Conservation (phyloP, 1,140 invertebrate species). For the Drosophila lacteicornis region DNA sequence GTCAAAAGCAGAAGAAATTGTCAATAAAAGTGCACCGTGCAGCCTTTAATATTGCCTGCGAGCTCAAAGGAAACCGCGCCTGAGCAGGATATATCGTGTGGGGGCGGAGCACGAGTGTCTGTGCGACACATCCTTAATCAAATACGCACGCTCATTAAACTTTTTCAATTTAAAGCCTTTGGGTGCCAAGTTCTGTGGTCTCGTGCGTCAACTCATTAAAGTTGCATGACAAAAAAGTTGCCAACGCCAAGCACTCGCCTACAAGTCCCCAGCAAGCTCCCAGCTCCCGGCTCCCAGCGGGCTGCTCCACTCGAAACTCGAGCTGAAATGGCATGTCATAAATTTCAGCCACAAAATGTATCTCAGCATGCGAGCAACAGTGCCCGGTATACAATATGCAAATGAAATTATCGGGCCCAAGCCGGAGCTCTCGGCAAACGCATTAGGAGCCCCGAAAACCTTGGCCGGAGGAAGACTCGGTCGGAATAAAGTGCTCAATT, state of each 20-base stretch:
- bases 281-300: background rate
- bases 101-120: background rate
- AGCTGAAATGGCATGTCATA: slow-evolving; percentile 62
- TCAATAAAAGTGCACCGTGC: slow-evolving; percentile 40
- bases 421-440: slow-evolving; percentile 38
- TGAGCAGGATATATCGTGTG: background rate
- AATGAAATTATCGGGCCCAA: slow-evolving; percentile 64
- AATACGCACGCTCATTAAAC: slow-evolving; percentile 79
- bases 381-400: slow-evolving; percentile 61
- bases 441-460: slow-evolving; percentile 41
- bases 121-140: slow-evolving; percentile 53
- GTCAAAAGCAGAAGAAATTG: slow-evolving; percentile 40
- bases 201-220: slow-evolving; percentile 76
- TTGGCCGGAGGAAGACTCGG: slow-evolving; percentile 7
- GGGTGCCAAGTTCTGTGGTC: slow-evolving; percentile 72
- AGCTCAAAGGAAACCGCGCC: slow-evolving; percentile 27
- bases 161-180: slow-evolving; percentile 78
- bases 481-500: slow-evolving; percentile 45
- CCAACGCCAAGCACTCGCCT: slow-evolving; percentile 47
- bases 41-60: slow-evolving; percentile 51
- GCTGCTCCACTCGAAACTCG: slow-evolving; percentile 11
- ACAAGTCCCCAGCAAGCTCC: slow-evolving; percentile 1
- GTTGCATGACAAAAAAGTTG: slow-evolving; percentile 79
- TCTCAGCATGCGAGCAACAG: slow-evolving; percentile 40
- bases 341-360: slow-evolving; percentile 53